These are phyloP conservation scores for Aleadryas rufinucha DNA, from an alignment of 2,113 vertebrate genomes.

Conservation along the genomic window DNA sequence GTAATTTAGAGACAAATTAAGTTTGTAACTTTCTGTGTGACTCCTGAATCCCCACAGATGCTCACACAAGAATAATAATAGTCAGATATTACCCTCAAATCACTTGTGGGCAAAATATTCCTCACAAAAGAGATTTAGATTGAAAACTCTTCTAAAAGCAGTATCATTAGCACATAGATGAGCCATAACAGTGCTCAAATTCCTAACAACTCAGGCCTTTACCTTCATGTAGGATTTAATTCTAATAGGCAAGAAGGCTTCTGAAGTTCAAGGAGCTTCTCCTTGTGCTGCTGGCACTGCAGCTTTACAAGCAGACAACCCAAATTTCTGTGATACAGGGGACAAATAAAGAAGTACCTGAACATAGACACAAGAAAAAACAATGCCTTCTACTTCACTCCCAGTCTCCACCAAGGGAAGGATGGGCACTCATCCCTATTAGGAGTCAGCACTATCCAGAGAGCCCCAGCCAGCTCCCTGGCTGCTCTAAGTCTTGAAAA, in stretches of 20 bases:
- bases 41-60: not conserved
- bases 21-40: not conserved
- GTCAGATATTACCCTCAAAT: not conserved
- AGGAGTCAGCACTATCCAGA: not conserved
- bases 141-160: not conserved
- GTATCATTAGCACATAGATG: not conserved
- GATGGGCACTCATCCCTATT: accelerated
- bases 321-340: not conserved
- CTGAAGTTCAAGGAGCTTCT: not conserved
- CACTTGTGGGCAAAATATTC: not conserved
- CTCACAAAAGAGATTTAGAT: not conserved
- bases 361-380: not conserved
- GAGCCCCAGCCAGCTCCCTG: not conserved
- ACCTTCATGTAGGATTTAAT: not conserved
- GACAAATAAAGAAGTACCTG: not conserved
- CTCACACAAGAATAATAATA: not conserved
- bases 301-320: not conserved
- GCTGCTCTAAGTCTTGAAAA: not conserved
- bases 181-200: not conserved
- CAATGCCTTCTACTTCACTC: not conserved
- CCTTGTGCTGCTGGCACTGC: not conserved
- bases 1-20: not conserved
- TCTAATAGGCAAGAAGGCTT: not conserved
- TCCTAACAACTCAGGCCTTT: not conserved
- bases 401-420: not conserved